Evolutionary conservation across 2,113 vertebrate species (phyloP).

Genomic region (Reinhardtius hippoglossoides): DNA sequence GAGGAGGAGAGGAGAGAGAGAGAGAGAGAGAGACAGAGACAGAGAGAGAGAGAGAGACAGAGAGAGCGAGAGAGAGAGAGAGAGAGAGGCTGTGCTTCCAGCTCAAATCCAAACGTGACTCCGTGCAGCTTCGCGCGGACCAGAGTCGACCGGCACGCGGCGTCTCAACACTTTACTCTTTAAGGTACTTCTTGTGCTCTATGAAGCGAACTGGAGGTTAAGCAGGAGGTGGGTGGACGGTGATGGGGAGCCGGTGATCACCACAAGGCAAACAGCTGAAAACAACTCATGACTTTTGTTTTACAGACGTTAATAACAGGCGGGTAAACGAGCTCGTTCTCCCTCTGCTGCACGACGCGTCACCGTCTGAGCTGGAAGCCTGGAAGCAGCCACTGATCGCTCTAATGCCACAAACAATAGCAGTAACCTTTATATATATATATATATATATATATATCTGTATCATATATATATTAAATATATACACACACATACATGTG

Average conservation of each 20-base stretch:
- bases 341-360: constrained; percentile 25
- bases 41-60: constrained; percentile 33
- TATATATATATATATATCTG: constrained; percentile 1
- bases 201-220: constrained; percentile 20
- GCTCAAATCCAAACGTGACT: constrained; percentile 30
- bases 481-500: not conserved
- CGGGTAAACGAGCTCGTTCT: constrained; percentile 10
- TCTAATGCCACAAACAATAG: constrained; percentile 41
- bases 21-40: constrained; percentile 32
- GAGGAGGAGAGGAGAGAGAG: constrained; percentile 7
- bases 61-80: constrained; percentile 26
- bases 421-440: constrained; percentile 22
- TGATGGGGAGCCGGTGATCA: constrained; percentile 13
- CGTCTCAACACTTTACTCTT: not conserved
- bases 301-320: not conserved
- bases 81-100: constrained; percentile 41
- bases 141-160: no score
- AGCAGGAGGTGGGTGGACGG: not conserved
- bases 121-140: not conserved
- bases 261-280: constrained; percentile 40
- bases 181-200: constrained; percentile 18
- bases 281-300: not conserved
- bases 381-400: constrained; percentile 17
- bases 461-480: not conserved
- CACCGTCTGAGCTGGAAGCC: constrained; percentile 36